These are phyloP conservation scores for Bolborhynchus lineola DNA, from an alignment of 2,113 vertebrate genomes.

Conservation along the genomic window DNA sequence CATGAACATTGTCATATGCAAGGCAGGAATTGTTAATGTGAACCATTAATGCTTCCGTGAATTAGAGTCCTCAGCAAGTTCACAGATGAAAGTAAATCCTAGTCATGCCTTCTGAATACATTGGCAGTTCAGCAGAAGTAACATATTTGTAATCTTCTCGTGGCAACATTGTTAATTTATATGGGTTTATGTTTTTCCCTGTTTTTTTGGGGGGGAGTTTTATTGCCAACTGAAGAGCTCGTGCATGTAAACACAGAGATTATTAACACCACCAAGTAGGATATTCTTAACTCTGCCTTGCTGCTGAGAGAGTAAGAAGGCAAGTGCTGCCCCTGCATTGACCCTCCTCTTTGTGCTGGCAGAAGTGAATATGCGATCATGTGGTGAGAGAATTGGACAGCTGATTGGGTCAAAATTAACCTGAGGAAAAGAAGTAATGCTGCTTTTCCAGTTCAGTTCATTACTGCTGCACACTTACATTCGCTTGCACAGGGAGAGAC, in stretches of 20 bases:
- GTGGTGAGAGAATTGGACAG: background rate
- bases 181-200: background rate
- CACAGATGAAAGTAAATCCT: background rate
- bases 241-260: background rate
- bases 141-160: background rate
- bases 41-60: background rate
- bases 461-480: background rate
- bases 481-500: background rate
- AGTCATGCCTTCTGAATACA: background rate
- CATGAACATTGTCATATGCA: background rate
- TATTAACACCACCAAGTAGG: fast-evolving
- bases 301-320: background rate
- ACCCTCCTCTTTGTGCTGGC: background rate
- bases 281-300: background rate
- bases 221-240: background rate
- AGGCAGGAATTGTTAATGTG: background rate
- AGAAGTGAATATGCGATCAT: fast-evolving
- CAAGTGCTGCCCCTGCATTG: background rate
- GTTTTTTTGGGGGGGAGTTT: fast-evolving
- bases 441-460: background rate
- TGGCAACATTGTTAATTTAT: background rate
- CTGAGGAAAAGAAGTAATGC: background rate
- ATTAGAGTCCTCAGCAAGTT: background rate
- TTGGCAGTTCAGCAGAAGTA: background rate
- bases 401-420: background rate